Base-by-base conservation (phyloP, 2,888 invertebrate species). In the Eupithecia dodoneata region DNA sequence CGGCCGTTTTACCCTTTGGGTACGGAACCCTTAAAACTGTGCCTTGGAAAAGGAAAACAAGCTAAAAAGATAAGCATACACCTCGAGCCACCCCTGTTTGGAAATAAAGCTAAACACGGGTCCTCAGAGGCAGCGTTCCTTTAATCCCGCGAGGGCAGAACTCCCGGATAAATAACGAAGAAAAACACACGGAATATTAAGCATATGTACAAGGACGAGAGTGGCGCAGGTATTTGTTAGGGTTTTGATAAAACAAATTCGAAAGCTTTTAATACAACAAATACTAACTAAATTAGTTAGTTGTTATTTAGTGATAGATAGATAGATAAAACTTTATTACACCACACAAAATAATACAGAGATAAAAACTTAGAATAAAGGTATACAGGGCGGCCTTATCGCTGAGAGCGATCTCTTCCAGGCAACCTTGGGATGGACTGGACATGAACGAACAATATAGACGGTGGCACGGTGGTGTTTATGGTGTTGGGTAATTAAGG, bases 131-230 rank as follows among this genome's bases (percentile, higher is more conserved):
- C 78, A 45, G 42, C 66, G 71, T 49, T 76, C 74, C 74, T 77
- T 77, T 77, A 73, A 75, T 77, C 77, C 72, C 52, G 71, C 77
- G 75, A 73, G 79, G 70, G 73, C 73, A 49, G 71, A 49, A 47
- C 52, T 47, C 65, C 55, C 67, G 73, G 71, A 77, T 78, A 81
- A 79, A 81, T 72, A 80, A 75, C 59, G 66, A 74, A 76, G 75
- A 81, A 82, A 78, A 80, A 76, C 79, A 73, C 65, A 45, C 76
- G 74, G 80, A 81, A 82, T 82, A 80, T 74, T 79, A 82, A 79
- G 72, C 30, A 12, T 30, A 63, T 30, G 30, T 65, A 45, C 69
- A 41, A 13, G 55, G 18, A 59, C 9, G n/a, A 59, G 55, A 59
- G 18, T n/a, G 55, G n/a, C 2, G 55, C 5, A 7, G 55, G n/a